Conservation (phyloP, 2,797 vertebrate genomes). For the Protonibea diacanthus region DNA sequence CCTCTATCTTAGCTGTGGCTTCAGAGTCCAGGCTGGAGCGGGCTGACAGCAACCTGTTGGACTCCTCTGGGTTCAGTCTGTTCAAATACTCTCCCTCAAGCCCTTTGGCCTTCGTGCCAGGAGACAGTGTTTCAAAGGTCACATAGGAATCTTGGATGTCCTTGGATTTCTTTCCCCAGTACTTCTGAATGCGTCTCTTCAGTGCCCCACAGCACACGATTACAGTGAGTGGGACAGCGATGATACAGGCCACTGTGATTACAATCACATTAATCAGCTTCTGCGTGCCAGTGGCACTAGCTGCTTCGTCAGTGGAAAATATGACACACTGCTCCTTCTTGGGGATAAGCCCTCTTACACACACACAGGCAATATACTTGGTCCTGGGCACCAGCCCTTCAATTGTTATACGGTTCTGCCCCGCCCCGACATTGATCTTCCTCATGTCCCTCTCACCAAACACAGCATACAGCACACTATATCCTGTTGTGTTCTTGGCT, state of each 20-base stretch:
- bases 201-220: constrained; percentile 95
- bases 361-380: constrained; percentile 96
- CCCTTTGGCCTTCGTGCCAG: constrained; percentile 84
- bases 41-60: constrained; percentile 93
- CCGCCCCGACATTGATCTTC: constrained; percentile 89
- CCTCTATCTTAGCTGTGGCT: constrained; percentile 87
- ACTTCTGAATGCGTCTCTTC: constrained; percentile 92
- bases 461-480: constrained; percentile 93
- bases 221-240: constrained; percentile 94
- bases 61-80: constrained; percentile 91
- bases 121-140: constrained; percentile 92
- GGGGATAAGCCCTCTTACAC: constrained; percentile 91
- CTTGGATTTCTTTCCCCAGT: constrained; percentile 86
- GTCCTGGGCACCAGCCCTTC: constrained; percentile 92
- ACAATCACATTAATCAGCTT: constrained; percentile 97
- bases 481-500: constrained; percentile 90
- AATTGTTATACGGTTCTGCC: constrained; percentile 91
- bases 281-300: constrained; percentile 93
- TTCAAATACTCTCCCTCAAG: constrained; percentile 90
- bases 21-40: constrained; percentile 95
- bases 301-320: constrained; percentile 96
- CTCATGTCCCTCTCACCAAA: constrained; percentile 95
- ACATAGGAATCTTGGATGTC: constrained; percentile 92
- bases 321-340: constrained; percentile 97
- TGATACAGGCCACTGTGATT: constrained; percentile 94